Evolutionary conservation across 1,140 invertebrate genomes (phyloP), one percentile per base, ranked within the genome.

Genomic region (Lanistes nyassanus): DNA sequence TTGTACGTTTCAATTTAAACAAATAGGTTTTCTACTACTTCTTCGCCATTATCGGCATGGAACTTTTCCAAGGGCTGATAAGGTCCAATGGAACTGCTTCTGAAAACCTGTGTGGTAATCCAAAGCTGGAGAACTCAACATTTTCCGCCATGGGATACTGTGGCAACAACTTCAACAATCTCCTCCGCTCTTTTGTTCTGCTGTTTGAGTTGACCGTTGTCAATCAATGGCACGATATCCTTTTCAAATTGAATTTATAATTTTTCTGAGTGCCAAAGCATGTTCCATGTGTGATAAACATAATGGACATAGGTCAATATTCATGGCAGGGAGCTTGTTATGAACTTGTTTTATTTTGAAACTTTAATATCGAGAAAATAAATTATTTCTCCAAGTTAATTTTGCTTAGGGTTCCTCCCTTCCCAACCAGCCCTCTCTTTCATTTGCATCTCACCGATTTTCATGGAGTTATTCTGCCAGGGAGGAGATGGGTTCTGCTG

Each of bases 171-270:
- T 92, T 92, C 80, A 91, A 91, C 74, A 85, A 90, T 74, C 84
- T 91, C 67, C 65, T 89, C 13, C 87, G 86, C 67, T 83, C 91
- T 21, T 82, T 92, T 72, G 89, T 91, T 19, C 76, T 91, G 3
- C 81, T 92, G 62, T 91, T 91, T 85, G 90, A 91, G 76, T 83
- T 92, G 6, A 91, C 89, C 60, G 90, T 91, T 39, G 91, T 92
- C 65, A 92, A 92, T 82, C 91, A 92, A 79, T 92, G 91, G 91
- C 91, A 92, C 87, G 89, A 90, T 91, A 91, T 91, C 88, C 90
- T 89, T 90, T 90, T 16, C 42, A 47, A 47, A 16, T 47, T 1
- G 2, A 47, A 47, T n/a, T n/a, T n/a, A n/a, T n/a, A n/a, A n/a
- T n/a, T n/a, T n/a, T n/a, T n/a, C 53, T 55, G 13, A 55, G 53